Base-by-base conservation (phyloP, 1,140 invertebrate genomes). In the Drosophila santomea region DNA sequence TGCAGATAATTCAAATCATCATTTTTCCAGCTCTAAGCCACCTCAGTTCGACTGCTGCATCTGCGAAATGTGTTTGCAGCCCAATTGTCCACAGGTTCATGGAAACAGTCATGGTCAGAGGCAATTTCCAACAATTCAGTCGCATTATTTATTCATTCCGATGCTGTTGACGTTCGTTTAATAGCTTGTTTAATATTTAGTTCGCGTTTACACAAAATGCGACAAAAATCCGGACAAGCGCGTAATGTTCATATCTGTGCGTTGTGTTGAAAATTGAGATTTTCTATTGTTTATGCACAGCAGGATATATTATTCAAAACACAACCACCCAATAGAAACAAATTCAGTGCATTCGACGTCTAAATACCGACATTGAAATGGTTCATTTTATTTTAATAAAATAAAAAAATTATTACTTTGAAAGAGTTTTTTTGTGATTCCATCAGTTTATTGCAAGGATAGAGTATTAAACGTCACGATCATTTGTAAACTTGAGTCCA, bases 71-170 rank as follows among this genome's bases (percentile, higher is more conserved):
- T 82, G 80, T 82, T 74, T 69, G 48, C 80, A 74, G 23, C 61
- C 54, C 64, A 60, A 60, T 69, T 66, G 58, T 64, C 56, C 66
- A 48, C 47, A 17, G 20, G 35, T 36, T 41, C 60, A 14, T 28
- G 32, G 8, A 8, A 32, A 10, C 60, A 71, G 39, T 48, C 62
- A 67, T 71, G 66, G 78, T 60, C 63, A 58, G 39, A 35, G 73
- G 10, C 62, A 48, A 75, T 67, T 75, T 69, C 51, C 66, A 61
- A 45, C 71, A 64, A 86, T 88, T 83, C 60, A 15, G 81, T 66
- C 32, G 68, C 68, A 80, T 88, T 71, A 89, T 89, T 88, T 89
- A 88, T 88, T 80, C 78, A 88, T 80, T 74, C 61, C 52, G 61
- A 55, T 83, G 84, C 67, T 71, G 72, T 89, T 78, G 74, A 77